Conservation (phyloP, 2,888 invertebrate species). For the Polyploca ridens region DNA sequence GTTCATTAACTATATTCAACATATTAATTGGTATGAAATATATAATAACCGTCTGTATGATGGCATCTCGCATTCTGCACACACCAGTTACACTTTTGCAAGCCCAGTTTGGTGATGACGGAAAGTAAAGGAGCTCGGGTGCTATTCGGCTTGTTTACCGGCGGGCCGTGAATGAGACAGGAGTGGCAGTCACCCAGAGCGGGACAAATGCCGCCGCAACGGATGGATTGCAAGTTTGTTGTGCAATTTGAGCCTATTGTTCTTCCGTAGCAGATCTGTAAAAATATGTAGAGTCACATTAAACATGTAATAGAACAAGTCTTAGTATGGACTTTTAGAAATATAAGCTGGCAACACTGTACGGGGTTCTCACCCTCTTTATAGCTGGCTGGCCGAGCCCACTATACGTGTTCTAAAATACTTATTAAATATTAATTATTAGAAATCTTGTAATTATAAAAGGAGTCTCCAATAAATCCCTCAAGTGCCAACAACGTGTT, state of each 20-base stretch:
- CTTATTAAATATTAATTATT: no score
- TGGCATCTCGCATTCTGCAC: conserved; percentile 96
- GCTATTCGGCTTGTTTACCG: conserved; percentile 71
- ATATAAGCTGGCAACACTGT: no score
- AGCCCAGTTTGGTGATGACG: conserved; percentile 90
- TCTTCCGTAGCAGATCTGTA: conserved; percentile 91
- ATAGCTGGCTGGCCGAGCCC: no score
- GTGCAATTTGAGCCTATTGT: conserved; percentile 95
- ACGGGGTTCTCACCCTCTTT: no score
- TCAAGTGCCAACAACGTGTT: no score
- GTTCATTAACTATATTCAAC: not conserved
- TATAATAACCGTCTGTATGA: conserved; percentile 88
- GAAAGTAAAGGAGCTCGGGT: conserved; percentile 71
- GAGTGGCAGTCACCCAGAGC: conserved; percentile 95
- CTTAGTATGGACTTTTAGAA: no score
- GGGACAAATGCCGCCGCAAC: conserved; percentile 95
- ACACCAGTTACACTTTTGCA: conserved; percentile 96
- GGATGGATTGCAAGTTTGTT: conserved; percentile 94
- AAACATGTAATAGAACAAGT: no score
- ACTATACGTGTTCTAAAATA: no score
- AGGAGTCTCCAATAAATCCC: no score
- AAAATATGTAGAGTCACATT: conserved; percentile 12
- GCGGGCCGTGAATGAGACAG: conserved; percentile 92
- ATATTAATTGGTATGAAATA: not conserved
- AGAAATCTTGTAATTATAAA: no score